Evolutionary conservation across 2,113 vertebrate species (phyloP).

Genomic region (Tychaedon coryphoeus): DNA sequence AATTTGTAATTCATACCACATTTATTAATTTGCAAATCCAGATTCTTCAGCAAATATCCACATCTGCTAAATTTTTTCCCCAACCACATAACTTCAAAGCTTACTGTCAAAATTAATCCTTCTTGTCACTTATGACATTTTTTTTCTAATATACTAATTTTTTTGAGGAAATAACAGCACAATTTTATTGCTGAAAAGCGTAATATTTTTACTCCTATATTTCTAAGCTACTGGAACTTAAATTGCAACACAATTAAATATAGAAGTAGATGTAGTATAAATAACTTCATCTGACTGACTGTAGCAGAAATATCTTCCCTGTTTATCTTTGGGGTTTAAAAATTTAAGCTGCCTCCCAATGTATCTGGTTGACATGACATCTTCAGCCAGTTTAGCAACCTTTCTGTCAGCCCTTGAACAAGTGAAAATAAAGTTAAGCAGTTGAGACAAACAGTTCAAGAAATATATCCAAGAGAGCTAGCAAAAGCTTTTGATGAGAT

Average conservation of each 20-base stretch:
- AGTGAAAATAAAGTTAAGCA: not conserved
- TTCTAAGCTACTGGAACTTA: not conserved
- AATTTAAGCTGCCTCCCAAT: not conserved
- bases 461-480: not conserved
- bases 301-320: not conserved
- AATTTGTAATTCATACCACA: not conserved
- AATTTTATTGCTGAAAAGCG: not conserved
- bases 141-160: not conserved
- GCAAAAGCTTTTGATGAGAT: not conserved
- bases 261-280: constrained; percentile 2
- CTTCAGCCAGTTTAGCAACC: not conserved
- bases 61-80: not conserved
- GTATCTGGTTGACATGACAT: not conserved
- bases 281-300: not conserved
- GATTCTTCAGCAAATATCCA: not conserved
- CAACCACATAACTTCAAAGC: not conserved
- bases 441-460: not conserved
- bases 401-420: not conserved
- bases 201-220: not conserved
- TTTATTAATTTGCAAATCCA: not conserved
- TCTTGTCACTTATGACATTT: not conserved
- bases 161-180: not conserved
- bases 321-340: not conserved
- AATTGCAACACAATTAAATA: constrained; percentile 29
- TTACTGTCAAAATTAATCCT: constrained; percentile 31